phyloP scores from a whole-genome alignment of 2,113 vertebrate genomes.

The Gallinago jamesoni region DNA sequence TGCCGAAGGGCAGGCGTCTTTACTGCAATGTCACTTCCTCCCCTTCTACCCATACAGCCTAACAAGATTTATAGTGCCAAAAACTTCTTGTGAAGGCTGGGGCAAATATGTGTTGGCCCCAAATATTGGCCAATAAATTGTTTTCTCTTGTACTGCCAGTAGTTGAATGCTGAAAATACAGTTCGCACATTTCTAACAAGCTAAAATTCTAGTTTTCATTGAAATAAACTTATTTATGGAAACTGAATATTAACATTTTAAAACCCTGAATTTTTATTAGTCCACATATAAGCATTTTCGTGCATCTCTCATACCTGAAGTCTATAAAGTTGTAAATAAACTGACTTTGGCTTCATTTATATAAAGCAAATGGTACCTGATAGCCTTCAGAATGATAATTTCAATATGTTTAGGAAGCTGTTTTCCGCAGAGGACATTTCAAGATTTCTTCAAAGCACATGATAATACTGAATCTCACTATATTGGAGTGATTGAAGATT shows the following conservation, averaged over 20 bases:
- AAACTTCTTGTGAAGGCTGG: not conserved
- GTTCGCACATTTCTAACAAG: not conserved
- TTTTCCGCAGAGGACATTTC: not conserved
- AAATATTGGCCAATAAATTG: not conserved
- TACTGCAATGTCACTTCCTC: not conserved
- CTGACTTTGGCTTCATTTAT: not conserved
- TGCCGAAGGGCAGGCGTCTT: not conserved
- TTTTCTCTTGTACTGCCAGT: not conserved
- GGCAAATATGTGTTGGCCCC: not conserved
- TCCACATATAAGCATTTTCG: not conserved
- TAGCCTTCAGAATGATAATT: not conserved
- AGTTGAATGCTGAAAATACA: not conserved
- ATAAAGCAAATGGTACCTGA: not conserved
- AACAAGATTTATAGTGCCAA: not conserved
- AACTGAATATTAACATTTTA: not conserved
- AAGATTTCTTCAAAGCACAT: not conserved
- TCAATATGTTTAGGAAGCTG: not conserved
- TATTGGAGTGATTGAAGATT: not conserved
- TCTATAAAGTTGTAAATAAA: not conserved
- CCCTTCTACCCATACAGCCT: fast-evolving
- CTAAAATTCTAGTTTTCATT: not conserved
- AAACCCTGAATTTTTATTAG: not conserved
- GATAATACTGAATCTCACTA: not conserved
- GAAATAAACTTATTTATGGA: not conserved
- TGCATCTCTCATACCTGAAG: not conserved